These are phyloP conservation scores for Capreolus pygargus DNA, from an alignment of 2,113 vertebrate species.

Conservation along the genomic window DNA sequence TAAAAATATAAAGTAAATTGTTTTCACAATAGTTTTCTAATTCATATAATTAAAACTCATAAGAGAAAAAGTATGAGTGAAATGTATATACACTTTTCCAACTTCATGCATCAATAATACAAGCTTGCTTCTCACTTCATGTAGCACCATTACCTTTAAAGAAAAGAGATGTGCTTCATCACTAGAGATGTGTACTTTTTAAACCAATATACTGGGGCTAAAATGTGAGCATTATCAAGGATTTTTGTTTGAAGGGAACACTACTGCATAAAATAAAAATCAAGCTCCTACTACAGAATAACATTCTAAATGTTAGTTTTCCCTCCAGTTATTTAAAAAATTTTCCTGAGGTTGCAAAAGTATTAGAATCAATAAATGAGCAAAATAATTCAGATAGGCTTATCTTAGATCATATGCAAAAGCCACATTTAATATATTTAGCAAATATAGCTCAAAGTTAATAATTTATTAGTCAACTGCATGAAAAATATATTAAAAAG, in stretches of 20 bases:
- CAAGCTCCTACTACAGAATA: background rate
- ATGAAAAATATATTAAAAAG: conserved; percentile 42
- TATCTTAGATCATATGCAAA: conserved; percentile 23
- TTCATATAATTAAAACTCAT: conserved; percentile 23
- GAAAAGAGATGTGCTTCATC: background rate
- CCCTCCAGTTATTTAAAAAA: conserved; percentile 27
- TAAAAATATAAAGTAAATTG: background rate
- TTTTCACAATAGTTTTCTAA: background rate
- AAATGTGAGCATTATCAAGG: background rate
- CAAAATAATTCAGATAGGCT: conserved; percentile 9
- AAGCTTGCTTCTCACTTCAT: background rate
- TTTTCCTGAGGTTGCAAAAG: conserved; percentile 39
- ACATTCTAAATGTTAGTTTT: background rate
- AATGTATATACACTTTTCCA: background rate
- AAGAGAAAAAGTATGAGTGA: background rate
- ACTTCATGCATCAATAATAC: background rate
- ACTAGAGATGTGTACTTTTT: background rate
- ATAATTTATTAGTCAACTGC: conserved; percentile 7
- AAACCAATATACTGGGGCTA: background rate
- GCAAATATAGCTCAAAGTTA: conserved; percentile 8
- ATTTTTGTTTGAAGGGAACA: background rate
- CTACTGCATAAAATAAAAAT: conserved; percentile 28
- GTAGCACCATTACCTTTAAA: background rate
- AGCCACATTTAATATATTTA: background rate
- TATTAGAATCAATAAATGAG: background rate